Percentiles rank a stretch among this genome's conserved stretches.
Conservation (phyloP, 2,888 invertebrate species). For the Acheta domesticus region DNA sequence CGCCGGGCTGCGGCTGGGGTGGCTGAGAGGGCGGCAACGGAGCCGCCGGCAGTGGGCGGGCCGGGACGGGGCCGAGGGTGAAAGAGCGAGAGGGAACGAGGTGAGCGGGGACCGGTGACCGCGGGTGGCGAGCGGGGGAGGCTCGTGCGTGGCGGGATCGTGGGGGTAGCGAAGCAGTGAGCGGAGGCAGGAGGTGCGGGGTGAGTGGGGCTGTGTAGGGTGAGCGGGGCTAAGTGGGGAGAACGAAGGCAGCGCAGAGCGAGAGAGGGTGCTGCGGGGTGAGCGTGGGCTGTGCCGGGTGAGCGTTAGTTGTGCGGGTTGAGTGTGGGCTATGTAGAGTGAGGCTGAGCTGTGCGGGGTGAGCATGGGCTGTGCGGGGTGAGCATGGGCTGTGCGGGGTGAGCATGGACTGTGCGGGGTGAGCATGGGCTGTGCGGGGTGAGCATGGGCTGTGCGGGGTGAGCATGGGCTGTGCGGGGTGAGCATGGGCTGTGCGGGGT, state of each 20-base stretch:
- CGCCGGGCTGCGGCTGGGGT: neutral
- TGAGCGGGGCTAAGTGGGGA: no score
- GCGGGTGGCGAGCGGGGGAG: neutral
- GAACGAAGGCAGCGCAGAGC: no score
- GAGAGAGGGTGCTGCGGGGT: neutral
- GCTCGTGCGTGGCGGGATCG: neutral
- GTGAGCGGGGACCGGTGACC: no score
- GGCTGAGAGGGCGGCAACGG: neutral
- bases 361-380: neutral
- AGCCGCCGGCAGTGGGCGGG: neutral
- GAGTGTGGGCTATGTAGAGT: neutral
- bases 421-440: neutral
- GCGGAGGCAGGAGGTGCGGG: neutral
- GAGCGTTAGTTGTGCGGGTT: neutral
- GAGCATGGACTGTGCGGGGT: neutral
- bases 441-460: neutral
- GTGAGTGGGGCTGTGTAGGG: neutral
- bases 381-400: neutral
- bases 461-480: no score
- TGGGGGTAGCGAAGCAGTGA: no score
- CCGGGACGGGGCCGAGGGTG: neutral
- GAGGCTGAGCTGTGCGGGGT: neutral
- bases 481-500: no score
- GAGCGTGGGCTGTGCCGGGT: neutral
- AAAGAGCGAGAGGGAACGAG: no score